phyloP scores from a whole-genome alignment of 2,888 invertebrate species.

The Oxycera nigricornis region DNA sequence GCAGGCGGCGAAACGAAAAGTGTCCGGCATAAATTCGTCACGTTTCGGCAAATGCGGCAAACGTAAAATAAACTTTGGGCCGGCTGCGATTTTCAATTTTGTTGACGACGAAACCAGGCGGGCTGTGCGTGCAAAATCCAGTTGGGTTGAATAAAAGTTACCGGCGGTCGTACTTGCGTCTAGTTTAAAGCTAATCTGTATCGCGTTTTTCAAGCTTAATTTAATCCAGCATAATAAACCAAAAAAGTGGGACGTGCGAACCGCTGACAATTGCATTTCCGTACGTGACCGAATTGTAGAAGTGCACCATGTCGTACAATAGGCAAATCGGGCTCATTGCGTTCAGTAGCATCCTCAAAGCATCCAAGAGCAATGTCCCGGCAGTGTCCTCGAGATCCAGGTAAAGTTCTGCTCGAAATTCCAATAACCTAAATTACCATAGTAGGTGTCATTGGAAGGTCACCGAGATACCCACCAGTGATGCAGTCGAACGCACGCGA shows the following conservation, averaged over 20 bases:
- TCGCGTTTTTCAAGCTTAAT: not conserved
- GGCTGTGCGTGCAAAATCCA: not conserved
- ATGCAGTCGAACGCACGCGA: not conserved
- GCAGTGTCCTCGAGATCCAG: conserved; percentile 12
- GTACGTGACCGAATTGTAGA: not conserved
- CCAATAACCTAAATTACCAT: not conserved
- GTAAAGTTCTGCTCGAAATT: not conserved
- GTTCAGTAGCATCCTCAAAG: not conserved
- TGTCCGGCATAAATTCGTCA: too few species aligned
- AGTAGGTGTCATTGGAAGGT: conserved; percentile 35
- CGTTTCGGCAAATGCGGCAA: too few species aligned
- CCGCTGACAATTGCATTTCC: not conserved
- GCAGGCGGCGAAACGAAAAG: too few species aligned
- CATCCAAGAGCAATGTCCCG: not conserved
- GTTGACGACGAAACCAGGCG: too few species aligned
- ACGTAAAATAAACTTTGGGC: too few species aligned
- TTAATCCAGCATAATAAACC: not conserved
- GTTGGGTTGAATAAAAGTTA: not conserved
- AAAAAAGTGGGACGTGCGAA: not conserved
- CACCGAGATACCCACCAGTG: not conserved
- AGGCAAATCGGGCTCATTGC: not conserved
- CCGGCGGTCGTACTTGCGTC: not conserved
- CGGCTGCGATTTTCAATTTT: too few species aligned
- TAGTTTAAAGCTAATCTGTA: not conserved
- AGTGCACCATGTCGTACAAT: conserved; percentile 14